A percentile compares a stretch with the other conserved stretches of the same genome.
Conservation (phyloP, 2,888 invertebrate species). For the Unio pictorum region DNA sequence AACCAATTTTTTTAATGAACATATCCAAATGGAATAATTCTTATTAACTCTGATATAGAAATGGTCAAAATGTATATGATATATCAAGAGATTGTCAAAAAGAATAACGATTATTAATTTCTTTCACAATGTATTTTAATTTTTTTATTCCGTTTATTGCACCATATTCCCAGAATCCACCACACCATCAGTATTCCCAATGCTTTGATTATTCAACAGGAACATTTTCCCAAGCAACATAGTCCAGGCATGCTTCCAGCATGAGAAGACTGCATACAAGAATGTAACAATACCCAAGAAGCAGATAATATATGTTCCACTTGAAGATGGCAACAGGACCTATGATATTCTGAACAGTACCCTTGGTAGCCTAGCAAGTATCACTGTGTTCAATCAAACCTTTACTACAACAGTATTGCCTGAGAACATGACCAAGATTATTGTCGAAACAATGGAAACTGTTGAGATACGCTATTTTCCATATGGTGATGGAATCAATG, state of each 20-base stretch:
- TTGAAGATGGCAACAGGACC: constrained; percentile 27
- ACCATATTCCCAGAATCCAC: too few relatives aligned
- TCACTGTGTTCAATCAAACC: constrained; percentile 12
- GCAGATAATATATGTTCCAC: constrained; percentile 13
- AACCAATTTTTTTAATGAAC: too few relatives aligned
- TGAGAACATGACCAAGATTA: constrained; percentile 30
- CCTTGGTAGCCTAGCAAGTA: constrained; percentile 22
- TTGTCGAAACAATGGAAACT: constrained; percentile 35
- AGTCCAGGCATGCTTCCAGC: constrained; percentile 77
- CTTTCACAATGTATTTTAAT: too few relatives aligned
- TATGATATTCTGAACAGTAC: constrained; percentile 24
- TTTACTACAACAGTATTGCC: constrained; percentile 16
- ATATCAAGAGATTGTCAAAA: too few relatives aligned
- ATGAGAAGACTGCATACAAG: constrained; percentile 75
- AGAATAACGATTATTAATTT: too few relatives aligned
- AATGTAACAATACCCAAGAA: constrained; percentile 29
- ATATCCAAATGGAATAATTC: too few relatives aligned
- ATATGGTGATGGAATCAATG: constrained; percentile 77
- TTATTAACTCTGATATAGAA: too few relatives aligned
- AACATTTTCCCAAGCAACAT: constrained; percentile 79
- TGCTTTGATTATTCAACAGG: constrained; percentile 62
- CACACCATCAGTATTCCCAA: too few relatives aligned
- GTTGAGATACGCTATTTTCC: constrained; percentile 33
- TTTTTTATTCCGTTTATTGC: too few relatives aligned
- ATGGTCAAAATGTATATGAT: too few relatives aligned